Base-by-base conservation (phyloP, 1,140 invertebrate genomes). In the Campoletis sonorensis region DNA sequence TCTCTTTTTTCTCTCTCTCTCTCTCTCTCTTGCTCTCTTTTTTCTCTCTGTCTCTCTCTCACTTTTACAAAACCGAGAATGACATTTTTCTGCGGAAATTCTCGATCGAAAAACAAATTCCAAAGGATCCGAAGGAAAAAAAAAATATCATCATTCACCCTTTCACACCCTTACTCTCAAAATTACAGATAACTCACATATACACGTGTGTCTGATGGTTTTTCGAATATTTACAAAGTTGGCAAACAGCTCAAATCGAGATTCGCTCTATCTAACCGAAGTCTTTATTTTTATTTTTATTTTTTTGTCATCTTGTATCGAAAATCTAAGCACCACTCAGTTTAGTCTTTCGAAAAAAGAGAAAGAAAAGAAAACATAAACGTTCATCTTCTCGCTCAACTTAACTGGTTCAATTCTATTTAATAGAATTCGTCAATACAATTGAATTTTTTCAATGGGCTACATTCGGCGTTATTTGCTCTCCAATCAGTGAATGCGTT, bases 171-270 rank as follows among this genome's bases (percentile, higher is more conserved):
- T 64, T 23, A 64, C 21, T 64, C 21, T 64, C 8, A 4, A 64
- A 23, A 64, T 23, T 64, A 64, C 61, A 23, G 23, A 4, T 11
- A 64, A 64, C 61, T 15, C 61, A 64, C 61, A 23, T 64, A 23
- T 27, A 26, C 8, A 26, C 23, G 61, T 15, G 61, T 23, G 11
- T 64, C 4, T 64, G 4, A 4, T 27, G 7, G n/a, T 64, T 64
- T 54, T 54, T n/a, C 51, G 23, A 64, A 27, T 64, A 64, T 64
- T 64, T 64, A 64, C 61, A 64, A 64, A 23, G 61, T 26, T 1
- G 3, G 23, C n/a, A 13, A 61, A 61, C 58, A 23, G 15, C 11
- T 64, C 11, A 26, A 16, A 64, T n/a, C 61, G 61, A 27, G 61
- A 15, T 21, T n/a, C 16, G 58, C 8, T 10, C 58, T 21, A 61